Evolutionary conservation across 2,797 vertebrate genomes (phyloP).

Genomic region (Morus bassanus): DNA sequence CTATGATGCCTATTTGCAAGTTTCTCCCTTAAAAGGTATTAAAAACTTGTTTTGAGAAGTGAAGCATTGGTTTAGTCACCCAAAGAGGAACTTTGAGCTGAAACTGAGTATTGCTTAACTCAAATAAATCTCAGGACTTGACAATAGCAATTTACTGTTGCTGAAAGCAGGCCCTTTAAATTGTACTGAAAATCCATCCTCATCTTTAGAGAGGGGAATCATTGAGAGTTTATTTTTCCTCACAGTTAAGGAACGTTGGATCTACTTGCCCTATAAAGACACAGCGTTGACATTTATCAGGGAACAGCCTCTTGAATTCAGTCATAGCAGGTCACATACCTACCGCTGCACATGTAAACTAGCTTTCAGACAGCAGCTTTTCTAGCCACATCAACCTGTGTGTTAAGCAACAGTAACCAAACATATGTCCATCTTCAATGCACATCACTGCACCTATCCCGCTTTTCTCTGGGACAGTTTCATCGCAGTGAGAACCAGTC

Average conservation of each 20-base stretch:
- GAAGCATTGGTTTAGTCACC: constrained; percentile 16
- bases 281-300: background rate
- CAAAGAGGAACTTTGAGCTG: background rate
- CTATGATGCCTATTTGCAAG: background rate
- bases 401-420: background rate
- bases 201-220: background rate
- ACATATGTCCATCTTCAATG: background rate
- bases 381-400: background rate
- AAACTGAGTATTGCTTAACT: constrained; percentile 14
- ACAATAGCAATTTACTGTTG: background rate
- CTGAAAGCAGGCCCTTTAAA: background rate
- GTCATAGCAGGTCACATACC: background rate
- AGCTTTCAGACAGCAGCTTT: background rate
- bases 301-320: background rate
- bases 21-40: constrained; percentile 47
- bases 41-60: constrained; percentile 20
- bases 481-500: background rate
- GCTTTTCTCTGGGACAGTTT: background rate
- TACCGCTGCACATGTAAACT: background rate
- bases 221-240: background rate
- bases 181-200: background rate
- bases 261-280: background rate
- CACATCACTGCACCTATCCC: background rate
- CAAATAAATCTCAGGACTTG: constrained; percentile 3
- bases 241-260: background rate